phyloP scores from a whole-genome alignment of 1,140 invertebrate species.

The Heliconius himera region DNA sequence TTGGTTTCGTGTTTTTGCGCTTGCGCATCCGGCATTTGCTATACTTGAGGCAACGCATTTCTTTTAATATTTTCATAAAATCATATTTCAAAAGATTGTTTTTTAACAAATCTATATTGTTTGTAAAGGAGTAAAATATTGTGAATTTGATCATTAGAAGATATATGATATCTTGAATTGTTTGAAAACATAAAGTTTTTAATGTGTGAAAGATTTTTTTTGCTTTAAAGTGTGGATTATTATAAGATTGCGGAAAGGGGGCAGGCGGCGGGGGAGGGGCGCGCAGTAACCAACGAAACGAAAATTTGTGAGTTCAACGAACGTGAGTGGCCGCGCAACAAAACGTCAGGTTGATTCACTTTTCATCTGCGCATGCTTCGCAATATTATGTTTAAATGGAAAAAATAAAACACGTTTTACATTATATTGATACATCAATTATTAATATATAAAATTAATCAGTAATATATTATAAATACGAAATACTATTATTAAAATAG shows the following conservation, averaged over 20 bases:
- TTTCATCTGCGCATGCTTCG: conserved; percentile 76
- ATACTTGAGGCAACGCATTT: conserved; percentile 41
- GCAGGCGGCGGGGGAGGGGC: conserved; percentile 39
- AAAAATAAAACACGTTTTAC: conserved; percentile 42
- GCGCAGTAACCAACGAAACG: conserved; percentile 76
- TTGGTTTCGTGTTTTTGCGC: conserved; percentile 57
- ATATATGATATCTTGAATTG: conserved; percentile 14
- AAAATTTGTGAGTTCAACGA: conserved; percentile 79
- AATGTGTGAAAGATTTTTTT: conserved; percentile 26
- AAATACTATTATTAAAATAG: not conserved
- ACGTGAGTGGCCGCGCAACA: conserved; percentile 72
- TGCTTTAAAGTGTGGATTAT: conserved; percentile 60
- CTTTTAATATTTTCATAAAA: conserved; percentile 20
- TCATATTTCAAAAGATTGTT: conserved; percentile 39
- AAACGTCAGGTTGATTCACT: conserved; percentile 79
- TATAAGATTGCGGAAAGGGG: conserved; percentile 60
- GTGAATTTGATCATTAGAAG: conserved; percentile 30
- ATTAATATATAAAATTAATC: not conserved
- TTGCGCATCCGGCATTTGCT: conserved; percentile 51
- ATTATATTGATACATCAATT: not conserved
- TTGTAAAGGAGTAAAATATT: conserved; percentile 3
- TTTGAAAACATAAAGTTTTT: conserved; percentile 22
- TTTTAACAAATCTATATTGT: conserved; percentile 9
- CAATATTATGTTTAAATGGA: conserved; percentile 47
- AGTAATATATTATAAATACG: not conserved